Conservation (phyloP, 2,888 invertebrate genomes). For the Xanthorhoe designata region DNA sequence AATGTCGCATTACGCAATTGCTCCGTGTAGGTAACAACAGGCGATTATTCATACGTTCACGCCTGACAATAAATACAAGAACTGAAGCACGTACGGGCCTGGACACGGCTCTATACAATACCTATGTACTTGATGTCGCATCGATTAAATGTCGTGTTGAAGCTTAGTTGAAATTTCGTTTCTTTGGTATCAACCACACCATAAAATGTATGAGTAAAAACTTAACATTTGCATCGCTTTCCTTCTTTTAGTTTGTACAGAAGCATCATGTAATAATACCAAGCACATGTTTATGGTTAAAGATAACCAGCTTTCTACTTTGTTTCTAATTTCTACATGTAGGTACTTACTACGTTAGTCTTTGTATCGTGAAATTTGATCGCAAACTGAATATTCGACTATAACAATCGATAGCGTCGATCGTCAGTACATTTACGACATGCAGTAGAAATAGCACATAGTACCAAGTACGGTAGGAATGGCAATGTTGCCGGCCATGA, state of each 20-base stretch:
- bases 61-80: conserved; percentile 36
- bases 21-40: conserved; percentile 41
- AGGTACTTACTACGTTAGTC: too few species aligned
- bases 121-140: conserved; percentile 10
- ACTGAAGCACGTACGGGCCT: conserved; percentile 28
- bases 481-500: conserved; percentile 31
- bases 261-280: not conserved
- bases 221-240: too few species aligned
- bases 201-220: not conserved
- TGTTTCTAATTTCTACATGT: conserved; percentile 1
- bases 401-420: conserved; percentile 37
- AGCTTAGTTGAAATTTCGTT: conserved; percentile 1
- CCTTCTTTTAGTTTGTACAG: not conserved
- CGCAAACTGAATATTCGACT: conserved; percentile 37
- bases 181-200: not conserved
- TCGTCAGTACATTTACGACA: conserved; percentile 36
- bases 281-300: not conserved
- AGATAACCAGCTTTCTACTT: conserved; percentile 8
- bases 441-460: conserved; percentile 23
- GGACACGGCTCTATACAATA: conserved; percentile 24
- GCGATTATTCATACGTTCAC: conserved; percentile 42
- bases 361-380: conserved; percentile 27
- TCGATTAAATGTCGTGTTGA: conserved; percentile 17
- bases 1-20: conserved; percentile 47
- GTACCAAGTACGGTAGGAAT: conserved; percentile 8